Evolutionary conservation across 1,140 invertebrate genomes (phyloP).

Genomic region (Philopotamus ludificatus): DNA sequence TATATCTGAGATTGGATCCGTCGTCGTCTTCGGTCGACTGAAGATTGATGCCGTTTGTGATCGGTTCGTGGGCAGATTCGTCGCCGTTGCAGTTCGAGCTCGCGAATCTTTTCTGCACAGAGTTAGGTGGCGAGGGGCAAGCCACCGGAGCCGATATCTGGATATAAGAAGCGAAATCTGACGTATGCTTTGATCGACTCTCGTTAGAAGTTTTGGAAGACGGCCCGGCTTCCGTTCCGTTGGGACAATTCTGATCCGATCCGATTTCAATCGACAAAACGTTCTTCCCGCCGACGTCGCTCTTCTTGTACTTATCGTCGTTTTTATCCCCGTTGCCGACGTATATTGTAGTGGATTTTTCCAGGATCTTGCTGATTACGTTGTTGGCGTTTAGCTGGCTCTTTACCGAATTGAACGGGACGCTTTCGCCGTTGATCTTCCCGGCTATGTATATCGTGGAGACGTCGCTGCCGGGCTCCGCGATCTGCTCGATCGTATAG

Average conservation of each 20-base stretch:
- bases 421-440: constrained; percentile 24
- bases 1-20: constrained; percentile 32
- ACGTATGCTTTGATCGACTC: constrained; percentile 49
- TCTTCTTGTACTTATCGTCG: constrained; percentile 39
- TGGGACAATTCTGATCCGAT: background rate
- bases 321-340: constrained; percentile 51
- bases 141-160: constrained; percentile 54
- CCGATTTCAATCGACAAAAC: constrained; percentile 52
- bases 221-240: background rate
- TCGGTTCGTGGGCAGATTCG: constrained; percentile 4
- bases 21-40: constrained; percentile 40
- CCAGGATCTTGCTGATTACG: constrained; percentile 54
- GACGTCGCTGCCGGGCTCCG: constrained; percentile 49
- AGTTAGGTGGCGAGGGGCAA: constrained; percentile 40
- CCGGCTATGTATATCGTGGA: constrained; percentile 40
- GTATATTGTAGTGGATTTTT: constrained; percentile 54
- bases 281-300: constrained; percentile 41
- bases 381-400: constrained; percentile 55
- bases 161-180: constrained; percentile 61
- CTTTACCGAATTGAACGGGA: constrained; percentile 32
- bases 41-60: constrained; percentile 9
- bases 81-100: constrained; percentile 28
- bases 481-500: constrained; percentile 49
- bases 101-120: constrained; percentile 17
- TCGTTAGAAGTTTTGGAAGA: constrained; percentile 46